phyloP scores from a whole-genome alignment of 2,797 vertebrate genomes.

The Gambelia wislizenii region DNA sequence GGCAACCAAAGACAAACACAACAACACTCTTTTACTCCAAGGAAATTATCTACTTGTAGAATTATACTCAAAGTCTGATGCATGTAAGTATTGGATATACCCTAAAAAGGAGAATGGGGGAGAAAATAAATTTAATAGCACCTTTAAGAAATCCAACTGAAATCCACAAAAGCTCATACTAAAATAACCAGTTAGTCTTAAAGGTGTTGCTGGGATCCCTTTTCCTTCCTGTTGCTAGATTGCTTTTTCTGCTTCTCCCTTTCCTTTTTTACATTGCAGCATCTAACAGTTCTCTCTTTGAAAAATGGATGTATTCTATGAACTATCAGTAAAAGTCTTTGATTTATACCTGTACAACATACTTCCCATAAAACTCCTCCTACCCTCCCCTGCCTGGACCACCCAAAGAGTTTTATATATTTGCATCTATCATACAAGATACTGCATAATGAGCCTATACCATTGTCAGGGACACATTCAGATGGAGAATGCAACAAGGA shows the following conservation, averaged over 20 bases:
- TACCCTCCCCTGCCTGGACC: background rate
- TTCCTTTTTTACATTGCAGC: too few species aligned
- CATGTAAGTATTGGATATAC: background rate
- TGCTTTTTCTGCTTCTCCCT: too few species aligned
- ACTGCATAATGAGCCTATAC: background rate
- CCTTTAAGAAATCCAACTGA: too few species aligned
- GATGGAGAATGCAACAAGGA: background rate
- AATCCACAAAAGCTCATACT: too few species aligned
- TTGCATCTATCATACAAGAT: too few species aligned
- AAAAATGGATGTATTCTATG: background rate
- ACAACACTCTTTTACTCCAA: background rate
- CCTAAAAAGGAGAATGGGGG: background rate
- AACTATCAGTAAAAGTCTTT: background rate
- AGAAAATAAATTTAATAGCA: too few species aligned
- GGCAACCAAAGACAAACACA: background rate
- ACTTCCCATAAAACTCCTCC: background rate
- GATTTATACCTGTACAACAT: too few species aligned
- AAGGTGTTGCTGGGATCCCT: too few species aligned
- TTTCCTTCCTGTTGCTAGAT: too few species aligned
- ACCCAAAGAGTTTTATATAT: background rate
- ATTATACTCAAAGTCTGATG: background rate
- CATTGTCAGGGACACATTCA: background rate
- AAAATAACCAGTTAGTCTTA: too few species aligned
- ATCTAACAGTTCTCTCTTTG: too few species aligned
- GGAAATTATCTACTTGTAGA: background rate